Base-by-base conservation (phyloP, 2,888 invertebrate species). In the Pachymerium ferrugineum region DNA sequence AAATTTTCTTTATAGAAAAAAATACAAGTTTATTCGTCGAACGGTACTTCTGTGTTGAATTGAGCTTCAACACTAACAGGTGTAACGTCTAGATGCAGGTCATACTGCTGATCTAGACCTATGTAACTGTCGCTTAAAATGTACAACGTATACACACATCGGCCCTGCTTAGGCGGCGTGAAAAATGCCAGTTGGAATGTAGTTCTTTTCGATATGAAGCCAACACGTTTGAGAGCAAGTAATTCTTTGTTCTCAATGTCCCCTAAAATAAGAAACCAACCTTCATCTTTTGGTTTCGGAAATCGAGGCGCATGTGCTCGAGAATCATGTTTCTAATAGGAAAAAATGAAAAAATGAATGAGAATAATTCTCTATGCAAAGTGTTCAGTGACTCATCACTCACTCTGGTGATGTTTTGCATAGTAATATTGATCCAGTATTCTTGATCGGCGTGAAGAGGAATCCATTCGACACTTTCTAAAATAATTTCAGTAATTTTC, bases 251-350 rank as follows among this genome's bases (percentile, higher is more conserved):
- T 84, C 73, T 88, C 88, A 25, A 88, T 83, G 28, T 88, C 87
- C 1, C 96, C 97, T 8, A 98, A 84, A 0, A 94, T 87, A 1
- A 96, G 81, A 83, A 97, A 91, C 98, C 98, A 99, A 74, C 95
- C 93, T 82, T 97, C 97, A 80, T 93, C 93, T 84, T 97, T 98
- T 38, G 90, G 89, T 82, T 97, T 96, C 1, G 94, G 90, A 85
- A 94, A 98, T 76, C 89, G 88, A 0, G 93, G 92, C 75, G 93
- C 90, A 76, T 89, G 84, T n/a, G 91, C 92, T 29, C 69, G 69
- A 10, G 42, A 33, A 33, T 19, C 70, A 35, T 30, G n/a, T 69
- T 31, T 35, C 33, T 28, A 74, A n/a, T 29, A 47, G 19, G 8
- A 35, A 69, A 28, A 29, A 10, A 12, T n/a, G 16, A 12, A 42